Evolutionary conservation across 2,888 invertebrate species (phyloP), one percentile per base, ranked within the genome.

Genomic region (Drosophila putrida): DNA sequence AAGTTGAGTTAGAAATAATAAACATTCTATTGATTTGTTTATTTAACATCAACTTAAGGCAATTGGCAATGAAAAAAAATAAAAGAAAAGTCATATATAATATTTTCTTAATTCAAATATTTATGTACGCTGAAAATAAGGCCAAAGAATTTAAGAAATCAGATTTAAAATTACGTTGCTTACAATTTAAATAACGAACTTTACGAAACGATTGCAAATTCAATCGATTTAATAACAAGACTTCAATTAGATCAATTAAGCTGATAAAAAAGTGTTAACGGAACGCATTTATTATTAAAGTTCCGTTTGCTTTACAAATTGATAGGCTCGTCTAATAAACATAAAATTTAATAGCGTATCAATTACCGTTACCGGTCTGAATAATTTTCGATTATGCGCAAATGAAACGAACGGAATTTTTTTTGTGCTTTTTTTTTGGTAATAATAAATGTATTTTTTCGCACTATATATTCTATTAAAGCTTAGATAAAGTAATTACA

Each of bases 391-490:
- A 61, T 60, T 51, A 15, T 9, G 39, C 15, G 20, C 4, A 43
- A 31, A n/a, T 8, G 4, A 72, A 73, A 49, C 4, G 6, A 44
- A 6, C 15, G 8, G 9, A 15, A 38, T 9, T 31, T 35, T 9
- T 39, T 10, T n/a, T 44, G 46, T 46, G 46, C 46, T 28, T 44
- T 27, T 35, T 53, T 28, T 44, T 27, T 35, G 49, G 11, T 61
- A 36, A 46, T 77, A 67, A 49, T 77, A 51, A 67, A 72, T 64
- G 35, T 46, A 51, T 60, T 11, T 38, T 64, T 25, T 70, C 46
- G 84, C 85, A 78, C 89, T 86, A 78, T 41, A 69, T 57, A 86
- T 76, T 75, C 85, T 86, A 86, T 86, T 86, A 86, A 86, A 89
- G 85, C 85, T 86, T 84, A 89, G 85, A 71, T 82, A 86, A 89